Percentiles rank a stretch among this genome's conserved stretches.
Conservation (phyloP, 2,797 vertebrate genomes). For the Hypotaenidia okinawae region DNA sequence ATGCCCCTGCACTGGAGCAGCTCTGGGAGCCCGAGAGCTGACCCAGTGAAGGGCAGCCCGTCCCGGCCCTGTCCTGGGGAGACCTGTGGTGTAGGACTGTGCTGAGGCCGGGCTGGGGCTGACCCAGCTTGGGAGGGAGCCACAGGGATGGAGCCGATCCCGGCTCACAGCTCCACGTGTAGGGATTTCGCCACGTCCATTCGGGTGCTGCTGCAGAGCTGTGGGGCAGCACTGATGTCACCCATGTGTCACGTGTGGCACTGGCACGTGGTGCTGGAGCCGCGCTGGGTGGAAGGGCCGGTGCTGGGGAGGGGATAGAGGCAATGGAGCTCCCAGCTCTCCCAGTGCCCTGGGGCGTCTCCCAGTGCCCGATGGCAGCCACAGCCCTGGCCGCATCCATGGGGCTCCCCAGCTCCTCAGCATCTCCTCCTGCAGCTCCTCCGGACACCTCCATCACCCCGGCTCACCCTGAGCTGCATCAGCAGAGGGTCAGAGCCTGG, state of each 20-base stretch:
- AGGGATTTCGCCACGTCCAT: rapidly evolving
- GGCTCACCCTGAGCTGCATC: not conserved
- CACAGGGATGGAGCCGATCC: rapidly evolving
- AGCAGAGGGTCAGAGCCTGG: no score
- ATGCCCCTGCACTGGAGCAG: not conserved
- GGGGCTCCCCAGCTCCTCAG: not conserved
- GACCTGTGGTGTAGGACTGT: rapidly evolving
- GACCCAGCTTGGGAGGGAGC: rapidly evolving
- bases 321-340: not conserved
- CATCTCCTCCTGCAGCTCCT: not conserved
- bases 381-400: rapidly evolving
- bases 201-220: not conserved
- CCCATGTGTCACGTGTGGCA: rapidly evolving
- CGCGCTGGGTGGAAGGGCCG: not conserved
- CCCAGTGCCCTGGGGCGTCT: not conserved
- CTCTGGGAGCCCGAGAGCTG: not conserved
- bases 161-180: rapidly evolving
- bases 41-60: not conserved
- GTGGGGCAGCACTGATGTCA: rapidly evolving
- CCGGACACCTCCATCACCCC: rapidly evolving
- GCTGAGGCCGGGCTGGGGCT: not conserved
- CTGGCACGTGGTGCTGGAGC: rapidly evolving
- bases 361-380: not conserved
- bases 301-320: not conserved
- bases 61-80: not conserved